Percentiles rank a stretch among this genome's conserved stretches.
phyloP scores from a whole-genome alignment of 1,140 invertebrate genomes.

The Phthorimaea operculella region DNA sequence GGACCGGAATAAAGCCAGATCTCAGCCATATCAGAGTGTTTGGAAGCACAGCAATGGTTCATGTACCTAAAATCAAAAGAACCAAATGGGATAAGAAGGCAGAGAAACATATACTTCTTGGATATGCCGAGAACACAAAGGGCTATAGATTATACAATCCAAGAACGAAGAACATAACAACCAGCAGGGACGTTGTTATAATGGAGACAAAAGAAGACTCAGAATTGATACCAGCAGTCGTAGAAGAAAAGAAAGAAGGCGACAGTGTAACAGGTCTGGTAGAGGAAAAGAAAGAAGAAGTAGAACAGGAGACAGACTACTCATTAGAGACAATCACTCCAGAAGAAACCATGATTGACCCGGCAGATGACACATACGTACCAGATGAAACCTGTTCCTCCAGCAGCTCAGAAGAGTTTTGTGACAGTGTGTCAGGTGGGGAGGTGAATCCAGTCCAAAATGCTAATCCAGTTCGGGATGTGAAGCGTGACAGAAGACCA shows the following conservation, averaged over 20 bases:
- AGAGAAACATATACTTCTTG: conserved; percentile 31
- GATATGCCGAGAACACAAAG: conserved; percentile 34
- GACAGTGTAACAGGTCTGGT: neutral
- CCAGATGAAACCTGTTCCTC: neutral
- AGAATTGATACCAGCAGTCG: neutral
- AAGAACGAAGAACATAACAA: conserved; percentile 22
- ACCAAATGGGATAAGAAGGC: conserved; percentile 33
- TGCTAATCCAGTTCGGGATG: neutral
- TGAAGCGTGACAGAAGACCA: neutral
- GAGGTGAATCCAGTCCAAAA: neutral
- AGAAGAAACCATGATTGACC: neutral
- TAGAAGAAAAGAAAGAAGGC: neutral
- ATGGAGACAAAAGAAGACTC: conserved; percentile 7
- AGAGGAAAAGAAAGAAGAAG: neutral
- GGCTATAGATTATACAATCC: conserved; percentile 48
- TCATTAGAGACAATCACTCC: neutral
- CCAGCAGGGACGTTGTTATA: conserved; percentile 30
- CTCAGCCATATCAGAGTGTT: conserved; percentile 41
- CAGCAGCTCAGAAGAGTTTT: neutral
- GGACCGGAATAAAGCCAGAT: conserved; percentile 34
- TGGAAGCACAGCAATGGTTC: conserved; percentile 27
- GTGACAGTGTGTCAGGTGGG: neutral
- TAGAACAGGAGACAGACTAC: neutral
- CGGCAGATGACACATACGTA: neutral
- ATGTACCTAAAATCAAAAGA: conserved; percentile 26